Percentiles rank a stretch among this genome's conserved stretches.
Evolutionary conservation across 2,888 invertebrate genomes (phyloP).

Genomic region (Spodoptera littoralis): DNA sequence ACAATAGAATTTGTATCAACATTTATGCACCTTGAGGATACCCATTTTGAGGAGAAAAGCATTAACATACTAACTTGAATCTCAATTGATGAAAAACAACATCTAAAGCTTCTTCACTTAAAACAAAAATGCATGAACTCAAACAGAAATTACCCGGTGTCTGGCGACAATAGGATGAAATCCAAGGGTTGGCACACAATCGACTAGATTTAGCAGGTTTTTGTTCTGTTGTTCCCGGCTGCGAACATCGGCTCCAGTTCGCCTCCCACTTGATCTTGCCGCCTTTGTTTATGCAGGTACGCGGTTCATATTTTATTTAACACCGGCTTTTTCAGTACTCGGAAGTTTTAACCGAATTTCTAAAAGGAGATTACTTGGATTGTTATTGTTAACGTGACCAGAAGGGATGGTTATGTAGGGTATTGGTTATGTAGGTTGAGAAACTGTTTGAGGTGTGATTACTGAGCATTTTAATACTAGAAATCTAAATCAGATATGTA

Average conservation of each 20-base stretch:
- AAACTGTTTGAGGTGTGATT: too few species aligned
- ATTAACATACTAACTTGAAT: too few species aligned
- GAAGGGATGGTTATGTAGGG: too few species aligned
- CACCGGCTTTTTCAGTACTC: constrained; percentile 1
- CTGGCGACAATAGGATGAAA: constrained; percentile 4
- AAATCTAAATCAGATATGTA: too few species aligned
- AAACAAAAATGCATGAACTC: constrained; percentile 10
- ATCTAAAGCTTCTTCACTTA: not conserved
- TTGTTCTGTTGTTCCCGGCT: constrained; percentile 18
- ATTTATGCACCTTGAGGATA: too few species aligned
- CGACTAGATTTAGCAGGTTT: constrained; percentile 18
- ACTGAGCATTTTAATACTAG: too few species aligned
- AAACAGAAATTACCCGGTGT: not conserved
- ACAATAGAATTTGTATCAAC: too few species aligned
- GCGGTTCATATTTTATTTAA: constrained; percentile 21
- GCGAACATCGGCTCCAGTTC: constrained; percentile 12
- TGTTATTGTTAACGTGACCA: not conserved
- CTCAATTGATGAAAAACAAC: not conserved
- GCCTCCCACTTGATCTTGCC: constrained; percentile 14
- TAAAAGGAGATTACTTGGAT: not conserved
- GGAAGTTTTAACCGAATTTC: not conserved
- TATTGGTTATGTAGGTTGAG: too few species aligned
- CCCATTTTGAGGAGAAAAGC: too few species aligned
- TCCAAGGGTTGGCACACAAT: constrained; percentile 17
- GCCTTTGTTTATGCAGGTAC: constrained; percentile 16